These are phyloP conservation scores for Xerus rutilus DNA, from an alignment of 2,797 vertebrate genomes.

Conservation along the genomic window DNA sequence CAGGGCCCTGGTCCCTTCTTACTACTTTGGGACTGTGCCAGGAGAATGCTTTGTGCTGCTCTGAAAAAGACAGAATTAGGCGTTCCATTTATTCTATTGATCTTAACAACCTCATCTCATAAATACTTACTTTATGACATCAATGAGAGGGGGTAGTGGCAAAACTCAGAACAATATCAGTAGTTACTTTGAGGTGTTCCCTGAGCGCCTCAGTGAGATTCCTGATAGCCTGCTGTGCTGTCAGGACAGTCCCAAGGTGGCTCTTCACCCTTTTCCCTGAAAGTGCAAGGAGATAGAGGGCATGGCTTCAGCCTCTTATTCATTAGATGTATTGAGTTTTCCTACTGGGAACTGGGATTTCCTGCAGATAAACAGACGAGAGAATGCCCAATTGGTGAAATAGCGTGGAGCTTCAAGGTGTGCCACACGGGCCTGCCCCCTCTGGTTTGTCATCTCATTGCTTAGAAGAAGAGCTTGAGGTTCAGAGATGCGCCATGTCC, in stretches of 20 bases:
- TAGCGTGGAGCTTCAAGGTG: not conserved
- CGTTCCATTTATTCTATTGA: constrained; percentile 87
- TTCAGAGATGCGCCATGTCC: not conserved
- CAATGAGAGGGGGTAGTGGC: constrained; percentile 86
- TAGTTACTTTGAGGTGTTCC: constrained; percentile 85
- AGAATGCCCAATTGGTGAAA: not conserved
- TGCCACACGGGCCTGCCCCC: rapidly evolving
- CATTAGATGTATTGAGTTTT: not conserved
- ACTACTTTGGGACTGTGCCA: constrained; percentile 79
- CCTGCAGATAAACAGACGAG: rapidly evolving
- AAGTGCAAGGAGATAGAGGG: rapidly evolving
- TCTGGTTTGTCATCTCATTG: not conserved
- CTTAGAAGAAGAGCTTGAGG: not conserved
- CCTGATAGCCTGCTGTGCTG: constrained; percentile 62
- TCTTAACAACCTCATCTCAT: constrained; percentile 88
- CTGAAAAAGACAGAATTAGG: constrained; percentile 87
- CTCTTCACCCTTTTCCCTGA: constrained; percentile 40
- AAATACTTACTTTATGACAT: constrained; percentile 88
- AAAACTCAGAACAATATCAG: constrained; percentile 84
- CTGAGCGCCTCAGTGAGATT: constrained; percentile 79
- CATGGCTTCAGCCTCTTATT: not conserved
- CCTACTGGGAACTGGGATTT: rapidly evolving
- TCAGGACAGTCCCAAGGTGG: constrained; percentile 76
- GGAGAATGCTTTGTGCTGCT: constrained; percentile 83
- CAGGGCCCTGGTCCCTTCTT: constrained; percentile 85